Base-by-base conservation (phyloP, 1,140 invertebrate species). In the Zaprionus davidi region DNA sequence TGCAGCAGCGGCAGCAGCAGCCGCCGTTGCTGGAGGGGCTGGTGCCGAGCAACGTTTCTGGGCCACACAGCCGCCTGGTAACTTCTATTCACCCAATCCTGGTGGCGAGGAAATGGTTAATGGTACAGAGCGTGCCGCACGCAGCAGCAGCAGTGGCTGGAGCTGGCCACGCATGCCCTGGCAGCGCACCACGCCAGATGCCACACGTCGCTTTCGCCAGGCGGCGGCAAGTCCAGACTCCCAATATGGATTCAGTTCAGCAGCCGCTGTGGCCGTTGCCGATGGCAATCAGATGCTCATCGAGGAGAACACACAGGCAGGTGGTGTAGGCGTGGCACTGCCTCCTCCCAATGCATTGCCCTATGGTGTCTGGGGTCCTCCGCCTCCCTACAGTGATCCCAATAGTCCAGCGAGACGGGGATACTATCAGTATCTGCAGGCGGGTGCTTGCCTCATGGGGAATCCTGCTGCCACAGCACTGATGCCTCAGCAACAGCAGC, bases 41-140 rank as follows among this genome's bases (percentile, higher is more conserved):
- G 80, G 68, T 1, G 77, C 79, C 5, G 90, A 91, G 53, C 82
- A 82, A 17, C 81, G 87, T 38, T 91, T 90, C 57, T 90, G 87
- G 65, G 74, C 87, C 13, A 68, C 75, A 3, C 91, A 91, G 20
- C 90, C 86, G 2, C 87, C 90, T 22, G 96, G 96, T 0, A 97
- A 97, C 85, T 94, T 97, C 17, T 97, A 97, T 78, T 96, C 96
- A 0, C 96, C 96, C 1, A 97, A 97, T 93, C 96, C 96, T 0
- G 96, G 95, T 3, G 94, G 94, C 31, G 93, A 94, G 57, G 84
- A 93, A 73, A 44, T 57, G 56, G 2, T 56, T 53, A 15, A 36
- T 41, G 59, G 65, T 3, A 72, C 51, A 1, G 71, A 79, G 2
- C 78, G 93, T 92, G 71, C 91, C 92, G 69, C 92, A 92, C 46